Evolutionary conservation across 2,113 vertebrate species (phyloP), one percentile per base, ranked within the genome.

Genomic region (Charina bottae): DNA sequence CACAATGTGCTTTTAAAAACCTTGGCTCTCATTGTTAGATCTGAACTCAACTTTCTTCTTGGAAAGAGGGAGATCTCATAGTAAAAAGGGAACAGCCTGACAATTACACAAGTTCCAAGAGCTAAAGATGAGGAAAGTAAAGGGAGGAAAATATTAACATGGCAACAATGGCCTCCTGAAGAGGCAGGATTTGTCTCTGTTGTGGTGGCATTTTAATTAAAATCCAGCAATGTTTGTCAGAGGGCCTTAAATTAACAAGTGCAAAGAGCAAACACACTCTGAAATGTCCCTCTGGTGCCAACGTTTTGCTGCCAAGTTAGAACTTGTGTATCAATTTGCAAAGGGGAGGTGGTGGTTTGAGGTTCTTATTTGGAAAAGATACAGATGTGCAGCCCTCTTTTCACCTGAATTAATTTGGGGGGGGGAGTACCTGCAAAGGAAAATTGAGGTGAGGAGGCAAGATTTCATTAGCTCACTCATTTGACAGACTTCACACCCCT

Each of bases 131-230:
- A 93, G 87, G 94, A 93, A 56, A 92, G 46, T 92, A 89, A 58
- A 92, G 9, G 60, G 60, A 93, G 93, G 92, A 33, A 91, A 95
- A 92, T 91, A 94, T 92, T 95, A 85, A 95, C 89, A 94, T 83
- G 87, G 90, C 94, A 96, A 92, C 90, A 89, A 89, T 85, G 94
- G 94, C 89, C 95, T 93, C 88, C 59, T 54, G 68, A 92, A 93
- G 94, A 95, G 94, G 94, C 56, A 93, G 91, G 94, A 90, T 83
- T 62, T 83, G 23, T 92, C 91, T 95, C 64, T 37, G 84, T 0
- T 0, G 72, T 56, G n/a, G 53, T 93, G 94, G 95, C 56, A 92
- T 94, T 94, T 93, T 93, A 92, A 95, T 91, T 95, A 96, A 94
- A 96, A 72, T 0, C 0, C 87, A 83, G 88, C 78, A 0, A 42